A percentile compares a stretch with the other conserved stretches of the same genome.
phyloP scores from a whole-genome alignment of 2,797 vertebrate genomes.

The Tadarida brasiliensis region DNA sequence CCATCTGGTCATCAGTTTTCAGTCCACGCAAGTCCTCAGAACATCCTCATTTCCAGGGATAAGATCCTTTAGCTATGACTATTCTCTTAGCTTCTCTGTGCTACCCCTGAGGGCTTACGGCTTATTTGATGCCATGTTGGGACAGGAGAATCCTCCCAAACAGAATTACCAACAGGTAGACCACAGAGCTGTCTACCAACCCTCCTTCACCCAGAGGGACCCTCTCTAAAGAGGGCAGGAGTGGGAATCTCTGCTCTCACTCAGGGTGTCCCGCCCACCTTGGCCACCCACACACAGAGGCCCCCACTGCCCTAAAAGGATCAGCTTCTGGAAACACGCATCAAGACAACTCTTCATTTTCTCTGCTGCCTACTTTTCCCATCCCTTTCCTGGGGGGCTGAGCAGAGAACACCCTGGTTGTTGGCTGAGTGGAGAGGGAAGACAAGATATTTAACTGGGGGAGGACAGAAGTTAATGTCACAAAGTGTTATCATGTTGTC shows the following conservation, averaged over 20 bases:
- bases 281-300: background rate
- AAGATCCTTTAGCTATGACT: background rate
- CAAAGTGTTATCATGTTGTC: background rate
- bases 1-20: background rate
- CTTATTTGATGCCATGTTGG: background rate
- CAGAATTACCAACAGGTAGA: background rate
- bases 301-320: no score
- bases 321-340: background rate
- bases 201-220: background rate
- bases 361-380: background rate
- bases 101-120: background rate
- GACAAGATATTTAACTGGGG: background rate
- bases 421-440: background rate
- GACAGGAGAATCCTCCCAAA: background rate
- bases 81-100: background rate
- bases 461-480: background rate
- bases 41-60: background rate
- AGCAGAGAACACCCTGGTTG: background rate
- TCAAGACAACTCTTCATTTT: background rate
- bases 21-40: background rate
- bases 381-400: background rate
- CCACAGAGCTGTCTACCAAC: background rate
- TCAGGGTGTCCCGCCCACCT: background rate
- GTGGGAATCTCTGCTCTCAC: background rate
- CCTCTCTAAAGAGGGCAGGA: background rate